A percentile compares a stretch with the other conserved stretches of the same genome.
Evolutionary conservation across 2,797 vertebrate genomes (phyloP).

Genomic region (Chrosomus eos): DNA sequence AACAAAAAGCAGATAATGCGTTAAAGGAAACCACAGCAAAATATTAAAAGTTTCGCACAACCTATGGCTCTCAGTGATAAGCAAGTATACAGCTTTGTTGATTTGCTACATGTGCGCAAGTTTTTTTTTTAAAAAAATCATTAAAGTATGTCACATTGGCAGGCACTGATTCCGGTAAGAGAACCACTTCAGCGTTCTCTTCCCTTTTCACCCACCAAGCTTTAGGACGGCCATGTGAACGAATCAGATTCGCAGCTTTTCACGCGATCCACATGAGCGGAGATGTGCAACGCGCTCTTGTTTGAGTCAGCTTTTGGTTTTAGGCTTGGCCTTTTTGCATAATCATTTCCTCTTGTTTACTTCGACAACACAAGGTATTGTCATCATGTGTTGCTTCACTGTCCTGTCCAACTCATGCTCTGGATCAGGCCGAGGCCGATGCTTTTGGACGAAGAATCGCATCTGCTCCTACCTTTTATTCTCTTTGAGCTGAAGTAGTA

Average conservation of each 20-base stretch:
- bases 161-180: not conserved
- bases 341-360: conserved; percentile 21
- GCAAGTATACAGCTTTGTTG: not conserved
- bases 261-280: not conserved
- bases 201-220: not conserved
- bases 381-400: not conserved
- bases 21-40: not conserved
- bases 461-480: conserved; percentile 33
- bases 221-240: accelerated
- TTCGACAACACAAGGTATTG: not conserved
- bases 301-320: not conserved
- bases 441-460: conserved; percentile 11
- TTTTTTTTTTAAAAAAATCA: not conserved
- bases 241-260: not conserved
- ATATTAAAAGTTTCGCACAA: not conserved
- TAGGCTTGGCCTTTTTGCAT: not conserved
- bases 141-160: not conserved
- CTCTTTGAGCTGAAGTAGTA: conserved; percentile 58
- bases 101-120: not conserved
- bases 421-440: not conserved
- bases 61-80: not conserved
- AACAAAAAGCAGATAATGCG: not conserved
- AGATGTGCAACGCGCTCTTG: not conserved
- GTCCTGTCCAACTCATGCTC: not conserved
- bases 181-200: not conserved